Conservation (phyloP, 2,113 vertebrate species). For the Prietella phreatophila region DNA sequence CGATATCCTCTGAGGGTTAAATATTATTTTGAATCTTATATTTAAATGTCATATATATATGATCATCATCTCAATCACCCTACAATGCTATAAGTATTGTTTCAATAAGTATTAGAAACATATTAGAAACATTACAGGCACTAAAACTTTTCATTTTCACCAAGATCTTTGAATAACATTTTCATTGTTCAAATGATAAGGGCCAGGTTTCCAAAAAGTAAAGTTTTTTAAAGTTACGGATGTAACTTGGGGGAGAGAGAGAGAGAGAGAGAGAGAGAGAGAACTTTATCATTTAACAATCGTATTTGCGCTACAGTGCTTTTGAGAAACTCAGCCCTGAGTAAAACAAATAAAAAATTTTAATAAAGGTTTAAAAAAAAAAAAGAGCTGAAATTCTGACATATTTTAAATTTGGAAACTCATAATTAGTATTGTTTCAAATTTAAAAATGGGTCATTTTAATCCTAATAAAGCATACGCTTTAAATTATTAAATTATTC, state of each 20-base stretch:
- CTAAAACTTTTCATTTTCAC: not conserved
- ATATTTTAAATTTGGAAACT: conserved; percentile 19
- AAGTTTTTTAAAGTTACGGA: not conserved
- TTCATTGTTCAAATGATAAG: not conserved
- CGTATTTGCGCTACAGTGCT: not conserved
- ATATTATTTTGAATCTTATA: not conserved
- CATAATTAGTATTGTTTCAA: conserved; percentile 20
- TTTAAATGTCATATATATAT: not conserved
- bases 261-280: not conserved
- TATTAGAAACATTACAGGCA: not conserved
- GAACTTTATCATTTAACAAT: not conserved
- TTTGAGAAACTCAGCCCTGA: not conserved
- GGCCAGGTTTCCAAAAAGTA: not conserved
- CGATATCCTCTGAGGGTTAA: too few relatives aligned
- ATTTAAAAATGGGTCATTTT: conserved; percentile 13
- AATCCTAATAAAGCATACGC: conserved; percentile 4
- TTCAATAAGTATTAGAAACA: too few relatives aligned
- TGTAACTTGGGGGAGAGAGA: not conserved
- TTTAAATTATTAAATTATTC: conserved; percentile 4
- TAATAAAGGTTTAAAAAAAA: not conserved
- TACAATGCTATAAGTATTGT: not conserved
- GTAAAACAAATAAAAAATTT: not conserved
- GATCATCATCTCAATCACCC: not conserved
- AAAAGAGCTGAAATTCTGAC: not conserved
- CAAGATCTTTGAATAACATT: not conserved